Conservation (phyloP, 2,888 invertebrate genomes). For the Dichetophora obliterata region DNA sequence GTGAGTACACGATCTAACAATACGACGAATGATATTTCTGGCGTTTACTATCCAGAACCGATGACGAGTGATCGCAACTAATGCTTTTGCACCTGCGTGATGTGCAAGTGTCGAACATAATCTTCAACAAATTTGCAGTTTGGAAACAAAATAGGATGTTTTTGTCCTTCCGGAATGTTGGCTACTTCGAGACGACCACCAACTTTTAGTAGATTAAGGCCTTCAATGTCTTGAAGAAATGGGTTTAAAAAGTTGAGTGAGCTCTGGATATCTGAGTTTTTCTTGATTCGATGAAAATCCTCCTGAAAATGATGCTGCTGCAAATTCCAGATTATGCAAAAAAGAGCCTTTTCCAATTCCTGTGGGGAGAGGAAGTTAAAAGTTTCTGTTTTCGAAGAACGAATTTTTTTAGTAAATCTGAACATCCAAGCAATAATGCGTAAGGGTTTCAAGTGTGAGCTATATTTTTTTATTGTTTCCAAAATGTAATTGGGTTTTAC, state of each 20-base stretch:
- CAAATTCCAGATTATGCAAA: constrained; percentile 19
- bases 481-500: not conserved
- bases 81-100: constrained; percentile 42
- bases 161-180: constrained; percentile 5
- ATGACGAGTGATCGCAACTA: constrained; percentile 27
- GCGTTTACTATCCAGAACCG: constrained; percentile 37
- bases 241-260: not conserved
- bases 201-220: too few species aligned
- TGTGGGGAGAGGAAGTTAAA: constrained; percentile 1
- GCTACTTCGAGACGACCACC: not conserved
- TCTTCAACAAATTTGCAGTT: not conserved
- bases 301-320: constrained; percentile 15
- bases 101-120: constrained; percentile 23
- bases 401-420: not conserved
- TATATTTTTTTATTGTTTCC: not conserved
- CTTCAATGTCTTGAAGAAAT: constrained; percentile 7
- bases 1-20: not conserved
- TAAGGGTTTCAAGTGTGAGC: not conserved
- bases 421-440: constrained; percentile 8
- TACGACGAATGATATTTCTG: not conserved
- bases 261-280: not conserved
- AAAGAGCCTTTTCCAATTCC: constrained; percentile 5
- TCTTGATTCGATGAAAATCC: constrained; percentile 18
- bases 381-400: not conserved
- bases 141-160: constrained; percentile 22